phyloP scores from a whole-genome alignment of 2,888 invertebrate genomes.

The Agapostemon virescens region DNA sequence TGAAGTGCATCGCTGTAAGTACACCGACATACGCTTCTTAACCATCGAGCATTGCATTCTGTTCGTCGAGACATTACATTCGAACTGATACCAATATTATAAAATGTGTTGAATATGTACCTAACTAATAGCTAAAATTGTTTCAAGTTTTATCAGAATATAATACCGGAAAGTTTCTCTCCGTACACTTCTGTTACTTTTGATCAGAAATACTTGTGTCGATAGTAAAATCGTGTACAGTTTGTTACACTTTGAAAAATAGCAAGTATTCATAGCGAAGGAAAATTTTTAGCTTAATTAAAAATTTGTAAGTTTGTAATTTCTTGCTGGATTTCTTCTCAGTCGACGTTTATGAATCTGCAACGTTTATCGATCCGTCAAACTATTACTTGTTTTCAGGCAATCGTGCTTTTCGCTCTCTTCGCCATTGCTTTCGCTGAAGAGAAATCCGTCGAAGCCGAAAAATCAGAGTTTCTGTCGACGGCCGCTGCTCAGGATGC shows the following conservation, averaged over 20 bases:
- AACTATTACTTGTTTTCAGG: conserved; percentile 57
- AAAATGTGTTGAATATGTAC: neutral
- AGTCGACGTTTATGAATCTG: neutral
- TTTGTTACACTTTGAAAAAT: neutral
- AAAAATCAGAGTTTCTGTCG: conserved; percentile 26
- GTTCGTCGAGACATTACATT: neutral
- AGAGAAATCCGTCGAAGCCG: conserved; percentile 46
- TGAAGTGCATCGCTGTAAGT: conserved; percentile 76
- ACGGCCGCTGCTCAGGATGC: conserved; percentile 33
- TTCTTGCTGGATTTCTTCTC: neutral
- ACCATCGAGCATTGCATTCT: neutral
- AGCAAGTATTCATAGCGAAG: neutral
- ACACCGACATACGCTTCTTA: conserved; percentile 21
- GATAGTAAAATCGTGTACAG: neutral
- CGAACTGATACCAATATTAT: too few relatives aligned
- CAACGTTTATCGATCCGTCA: neutral
- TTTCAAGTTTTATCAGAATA: neutral
- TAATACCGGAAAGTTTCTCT: neutral
- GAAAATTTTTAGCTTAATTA: too few relatives aligned
- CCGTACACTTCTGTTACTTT: neutral
- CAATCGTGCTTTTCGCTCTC: conserved; percentile 70
- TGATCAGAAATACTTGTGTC: neutral
- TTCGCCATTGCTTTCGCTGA: conserved; percentile 68
- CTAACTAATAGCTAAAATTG: neutral
- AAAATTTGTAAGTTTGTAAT: too few relatives aligned